A percentile compares a stretch with the other conserved stretches of the same genome.
Conservation (phyloP, 2,113 vertebrate species). For the Microtus montanus region DNA sequence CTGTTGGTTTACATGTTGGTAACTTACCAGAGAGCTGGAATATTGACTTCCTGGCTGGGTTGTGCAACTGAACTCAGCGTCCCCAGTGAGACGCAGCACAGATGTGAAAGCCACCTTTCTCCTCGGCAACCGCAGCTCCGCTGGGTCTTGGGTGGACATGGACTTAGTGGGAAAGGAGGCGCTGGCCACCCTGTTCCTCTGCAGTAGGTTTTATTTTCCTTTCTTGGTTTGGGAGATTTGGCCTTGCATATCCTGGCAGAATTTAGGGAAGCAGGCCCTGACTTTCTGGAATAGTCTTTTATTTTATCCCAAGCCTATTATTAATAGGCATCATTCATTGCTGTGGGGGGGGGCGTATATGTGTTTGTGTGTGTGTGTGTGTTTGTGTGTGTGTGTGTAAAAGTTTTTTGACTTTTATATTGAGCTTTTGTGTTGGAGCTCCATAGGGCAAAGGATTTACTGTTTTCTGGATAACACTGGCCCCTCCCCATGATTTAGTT, state of each 20-base stretch:
- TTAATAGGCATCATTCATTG: conserved; percentile 33
- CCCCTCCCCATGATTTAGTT: neutral
- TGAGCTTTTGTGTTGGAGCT: conserved; percentile 42
- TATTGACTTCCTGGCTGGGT: conserved; percentile 72
- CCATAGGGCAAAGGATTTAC: neutral
- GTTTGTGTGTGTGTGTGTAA: neutral
- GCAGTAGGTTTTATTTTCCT: neutral
- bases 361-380: neutral
- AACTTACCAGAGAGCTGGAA: conserved; percentile 57
- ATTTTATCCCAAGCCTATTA: neutral
- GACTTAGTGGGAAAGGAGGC: conserved; percentile 31
- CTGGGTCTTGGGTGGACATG: conserved; percentile 48
- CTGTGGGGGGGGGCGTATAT: neutral
- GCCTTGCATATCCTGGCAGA: neutral
- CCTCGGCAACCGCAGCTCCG: conserved; percentile 45
- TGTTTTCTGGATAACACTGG: neutral
- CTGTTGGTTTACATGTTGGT: conserved; percentile 77
- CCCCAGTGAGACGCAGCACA: conserved; percentile 65
- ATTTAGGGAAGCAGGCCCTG: conserved; percentile 27
- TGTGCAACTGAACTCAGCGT: conserved; percentile 56
- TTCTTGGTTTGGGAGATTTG: neutral
- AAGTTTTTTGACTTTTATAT: conserved; percentile 1
- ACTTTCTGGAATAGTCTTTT: conserved; percentile 7
- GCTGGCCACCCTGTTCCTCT: neutral
- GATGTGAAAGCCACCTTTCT: conserved; percentile 67